Conservation (phyloP, 1,140 invertebrate genomes). For the Babylonia areolata region DNA sequence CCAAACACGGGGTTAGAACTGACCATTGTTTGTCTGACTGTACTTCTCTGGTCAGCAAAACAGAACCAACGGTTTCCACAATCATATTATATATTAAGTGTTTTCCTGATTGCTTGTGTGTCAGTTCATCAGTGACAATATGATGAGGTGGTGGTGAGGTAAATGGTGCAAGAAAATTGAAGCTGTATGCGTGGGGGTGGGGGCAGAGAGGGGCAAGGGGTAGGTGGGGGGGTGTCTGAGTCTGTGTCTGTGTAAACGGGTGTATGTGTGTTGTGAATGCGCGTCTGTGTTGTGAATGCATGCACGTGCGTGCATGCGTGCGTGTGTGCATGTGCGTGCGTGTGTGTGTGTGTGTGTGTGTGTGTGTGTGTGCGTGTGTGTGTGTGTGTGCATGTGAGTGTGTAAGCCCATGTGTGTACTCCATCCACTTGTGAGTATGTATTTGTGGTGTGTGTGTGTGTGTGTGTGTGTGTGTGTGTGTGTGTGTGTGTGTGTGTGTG, state of each 20-base stretch:
- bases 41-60: too few relatives aligned
- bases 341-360: conserved; percentile 11
- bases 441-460: not conserved
- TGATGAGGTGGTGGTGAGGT: too few relatives aligned
- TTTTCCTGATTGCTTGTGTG: too few relatives aligned
- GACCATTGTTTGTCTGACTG: too few relatives aligned
- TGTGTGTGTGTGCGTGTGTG: not conserved
- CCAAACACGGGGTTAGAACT: too few relatives aligned
- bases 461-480: not conserved
- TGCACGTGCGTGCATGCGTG: not conserved
- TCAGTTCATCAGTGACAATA: too few relatives aligned
- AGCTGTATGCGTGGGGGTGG: too few relatives aligned
- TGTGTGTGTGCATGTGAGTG: not conserved
- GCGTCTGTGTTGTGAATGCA: too few relatives aligned
- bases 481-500: not conserved
- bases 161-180: too few relatives aligned
- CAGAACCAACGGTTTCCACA: too few relatives aligned
- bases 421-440: not conserved
- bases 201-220: too few relatives aligned
- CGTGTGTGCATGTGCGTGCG: conserved; percentile 4
- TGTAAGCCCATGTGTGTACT: not conserved
- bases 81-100: too few relatives aligned
- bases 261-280: not conserved
- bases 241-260: not conserved
- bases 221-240: not conserved